A percentile compares a stretch with the other conserved stretches of the same genome.
Evolutionary conservation across 2,113 vertebrate species (phyloP).

Genomic region (Panthera leo): DNA sequence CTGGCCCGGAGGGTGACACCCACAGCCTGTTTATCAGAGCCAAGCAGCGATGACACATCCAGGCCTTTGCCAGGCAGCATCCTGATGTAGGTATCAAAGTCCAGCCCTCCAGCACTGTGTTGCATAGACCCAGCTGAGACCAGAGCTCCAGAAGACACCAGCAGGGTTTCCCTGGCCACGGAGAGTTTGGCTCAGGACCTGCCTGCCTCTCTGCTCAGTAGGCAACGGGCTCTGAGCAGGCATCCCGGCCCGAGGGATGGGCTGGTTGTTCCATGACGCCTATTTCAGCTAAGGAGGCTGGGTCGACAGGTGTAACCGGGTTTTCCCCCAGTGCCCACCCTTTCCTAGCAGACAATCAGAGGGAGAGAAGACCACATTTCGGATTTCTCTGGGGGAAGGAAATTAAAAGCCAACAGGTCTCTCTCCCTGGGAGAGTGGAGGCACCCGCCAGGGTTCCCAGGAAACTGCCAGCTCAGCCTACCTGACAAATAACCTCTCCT

Average conservation of each 20-base stretch:
- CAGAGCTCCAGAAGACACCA: background rate
- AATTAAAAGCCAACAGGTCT: background rate
- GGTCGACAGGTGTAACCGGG: background rate
- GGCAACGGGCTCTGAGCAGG: background rate
- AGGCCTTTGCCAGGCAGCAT: background rate
- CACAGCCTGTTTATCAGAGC: background rate
- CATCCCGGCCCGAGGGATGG: background rate
- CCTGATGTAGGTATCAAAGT: background rate
- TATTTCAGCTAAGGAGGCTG: background rate
- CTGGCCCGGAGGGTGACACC: conserved; percentile 45
- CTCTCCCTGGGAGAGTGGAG: background rate
- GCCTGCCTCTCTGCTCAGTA: background rate
- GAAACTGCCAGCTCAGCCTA: background rate
- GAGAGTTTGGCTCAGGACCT: background rate
- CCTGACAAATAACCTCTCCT: background rate
- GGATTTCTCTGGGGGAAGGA: background rate
- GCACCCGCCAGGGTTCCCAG: background rate
- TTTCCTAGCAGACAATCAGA: background rate
- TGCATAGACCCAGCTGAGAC: background rate
- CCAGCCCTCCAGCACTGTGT: background rate
- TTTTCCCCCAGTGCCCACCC: background rate
- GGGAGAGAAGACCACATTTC: background rate
- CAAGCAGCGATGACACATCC: background rate
- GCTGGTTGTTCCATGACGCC: background rate
- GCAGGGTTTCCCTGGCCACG: no score